Conservation (phyloP, 2,797 vertebrate species). For the Pseudochirops corinnae region DNA sequence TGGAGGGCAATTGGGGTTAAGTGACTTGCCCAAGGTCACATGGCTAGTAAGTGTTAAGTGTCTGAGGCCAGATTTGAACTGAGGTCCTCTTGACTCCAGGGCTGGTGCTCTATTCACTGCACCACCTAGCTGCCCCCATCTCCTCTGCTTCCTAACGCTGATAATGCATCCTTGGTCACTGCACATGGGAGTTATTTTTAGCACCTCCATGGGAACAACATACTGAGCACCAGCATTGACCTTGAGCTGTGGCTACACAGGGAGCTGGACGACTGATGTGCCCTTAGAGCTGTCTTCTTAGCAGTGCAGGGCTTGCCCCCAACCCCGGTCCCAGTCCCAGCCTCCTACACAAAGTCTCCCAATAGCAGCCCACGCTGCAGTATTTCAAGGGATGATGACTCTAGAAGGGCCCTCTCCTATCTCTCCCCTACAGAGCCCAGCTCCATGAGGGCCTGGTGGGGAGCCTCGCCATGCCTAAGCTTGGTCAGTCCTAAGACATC, state of each 20-base stretch:
- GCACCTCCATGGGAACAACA: not conserved
- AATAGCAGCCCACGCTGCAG: not conserved
- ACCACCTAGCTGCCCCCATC: too few species aligned
- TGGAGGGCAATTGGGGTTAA: too few species aligned
- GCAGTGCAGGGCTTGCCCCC: not conserved
- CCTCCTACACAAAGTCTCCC: too few species aligned
- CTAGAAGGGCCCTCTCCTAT: not conserved
- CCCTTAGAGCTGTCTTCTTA: not conserved
- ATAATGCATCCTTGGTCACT: not conserved
- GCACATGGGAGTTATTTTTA: not conserved
- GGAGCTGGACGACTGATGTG: not conserved
- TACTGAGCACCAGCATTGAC: not conserved
- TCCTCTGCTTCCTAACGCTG: not conserved
- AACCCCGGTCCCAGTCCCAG: not conserved
- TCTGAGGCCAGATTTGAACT: too few species aligned
- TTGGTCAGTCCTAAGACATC: not conserved
- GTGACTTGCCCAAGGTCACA: too few species aligned
- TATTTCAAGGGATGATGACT: not conserved
- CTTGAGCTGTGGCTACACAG: not conserved
- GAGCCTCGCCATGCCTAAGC: not conserved
- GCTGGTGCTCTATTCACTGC: too few species aligned
- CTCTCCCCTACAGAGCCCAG: not conserved
- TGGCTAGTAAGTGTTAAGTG: too few species aligned
- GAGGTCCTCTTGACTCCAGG: too few species aligned
- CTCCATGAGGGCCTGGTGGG: not conserved